Percentiles rank a stretch among this genome's conserved stretches.
Conservation (phyloP, 2,888 invertebrate genomes). For the Lasioglossum lativentre region DNA sequence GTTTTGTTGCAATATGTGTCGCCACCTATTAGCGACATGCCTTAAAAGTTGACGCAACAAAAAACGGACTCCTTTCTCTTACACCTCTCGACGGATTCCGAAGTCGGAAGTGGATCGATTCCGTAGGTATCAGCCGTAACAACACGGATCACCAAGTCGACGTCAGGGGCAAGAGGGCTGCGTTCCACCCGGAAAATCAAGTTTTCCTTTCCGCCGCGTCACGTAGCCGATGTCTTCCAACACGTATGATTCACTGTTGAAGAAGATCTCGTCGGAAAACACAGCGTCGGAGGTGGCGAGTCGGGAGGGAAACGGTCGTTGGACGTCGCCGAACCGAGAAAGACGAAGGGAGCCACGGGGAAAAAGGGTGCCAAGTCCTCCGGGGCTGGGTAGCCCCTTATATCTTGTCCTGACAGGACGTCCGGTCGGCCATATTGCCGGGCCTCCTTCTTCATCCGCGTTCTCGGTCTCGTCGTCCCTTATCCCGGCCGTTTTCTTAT, state of each 20-base stretch:
- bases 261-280: conserved; percentile 48
- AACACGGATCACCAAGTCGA: conserved; percentile 40
- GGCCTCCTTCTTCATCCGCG: conserved; percentile 44
- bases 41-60: neutral
- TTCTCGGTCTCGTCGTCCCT: neutral
- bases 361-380: conserved; percentile 70
- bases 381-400: conserved; percentile 63
- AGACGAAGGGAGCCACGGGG: conserved; percentile 39
- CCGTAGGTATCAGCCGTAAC: conserved; percentile 37
- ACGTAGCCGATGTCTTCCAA: conserved; percentile 60
- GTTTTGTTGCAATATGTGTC: no score
- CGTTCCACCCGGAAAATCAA: conserved; percentile 63
- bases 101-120: conserved; percentile 40
- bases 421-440: conserved; percentile 69
- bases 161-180: neutral
- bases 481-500: neutral
- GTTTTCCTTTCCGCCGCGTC: conserved; percentile 59
- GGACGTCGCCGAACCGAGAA: conserved; percentile 30
- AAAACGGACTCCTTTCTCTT: neutral
- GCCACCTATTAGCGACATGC: neutral
- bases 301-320: conserved; percentile 40
- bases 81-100: neutral
- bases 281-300: conserved; percentile 18
- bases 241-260: conserved; percentile 57
- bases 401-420: conserved; percentile 73